These are phyloP conservation scores for Hyppa rectilinea DNA, from an alignment of 2,888 invertebrate genomes.

Conservation along the genomic window DNA sequence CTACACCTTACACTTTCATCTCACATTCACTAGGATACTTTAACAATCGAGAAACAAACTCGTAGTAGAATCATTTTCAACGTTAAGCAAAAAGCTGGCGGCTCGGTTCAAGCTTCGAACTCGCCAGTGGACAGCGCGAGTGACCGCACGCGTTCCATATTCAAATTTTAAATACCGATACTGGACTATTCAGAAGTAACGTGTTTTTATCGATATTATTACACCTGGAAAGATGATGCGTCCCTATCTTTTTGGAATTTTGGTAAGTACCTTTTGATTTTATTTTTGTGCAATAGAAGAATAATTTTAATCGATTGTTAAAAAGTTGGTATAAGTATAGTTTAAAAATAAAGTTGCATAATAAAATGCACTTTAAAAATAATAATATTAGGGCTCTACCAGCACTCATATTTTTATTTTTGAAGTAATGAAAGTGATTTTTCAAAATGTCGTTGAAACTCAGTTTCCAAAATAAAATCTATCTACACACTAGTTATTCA, in stretches of 20 bases:
- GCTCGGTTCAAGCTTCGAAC: conserved; percentile 72
- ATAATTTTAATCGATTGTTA: too few species aligned
- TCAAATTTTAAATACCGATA: conserved; percentile 58
- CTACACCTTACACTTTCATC: not conserved
- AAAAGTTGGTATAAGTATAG: too few species aligned
- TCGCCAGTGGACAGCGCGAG: conserved; percentile 71
- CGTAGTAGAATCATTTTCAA: conserved; percentile 66
- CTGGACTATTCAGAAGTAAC: conserved; percentile 51
- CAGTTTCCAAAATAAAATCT: not conserved
- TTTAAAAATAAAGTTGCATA: not conserved
- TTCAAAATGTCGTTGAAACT: too few species aligned
- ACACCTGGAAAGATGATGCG: conserved; percentile 69
- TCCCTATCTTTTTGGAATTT: conserved; percentile 72
- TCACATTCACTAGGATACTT: conserved; percentile 18
- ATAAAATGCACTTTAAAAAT: not conserved
- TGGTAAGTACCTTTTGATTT: conserved; percentile 70
- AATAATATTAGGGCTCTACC: too few species aligned
- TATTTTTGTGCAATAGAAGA: conserved; percentile 32
- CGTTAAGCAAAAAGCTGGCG: conserved; percentile 80
- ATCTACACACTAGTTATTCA: too few species aligned
- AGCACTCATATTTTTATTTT: too few species aligned
- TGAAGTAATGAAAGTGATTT: accelerated
- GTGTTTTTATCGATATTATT: conserved; percentile 65
- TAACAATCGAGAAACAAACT: conserved; percentile 69
- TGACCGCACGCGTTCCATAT: conserved; percentile 71